Percentiles rank a stretch among this genome's conserved stretches.
Conservation (phyloP, 2,113 vertebrate species). For the Empidonax traillii region DNA sequence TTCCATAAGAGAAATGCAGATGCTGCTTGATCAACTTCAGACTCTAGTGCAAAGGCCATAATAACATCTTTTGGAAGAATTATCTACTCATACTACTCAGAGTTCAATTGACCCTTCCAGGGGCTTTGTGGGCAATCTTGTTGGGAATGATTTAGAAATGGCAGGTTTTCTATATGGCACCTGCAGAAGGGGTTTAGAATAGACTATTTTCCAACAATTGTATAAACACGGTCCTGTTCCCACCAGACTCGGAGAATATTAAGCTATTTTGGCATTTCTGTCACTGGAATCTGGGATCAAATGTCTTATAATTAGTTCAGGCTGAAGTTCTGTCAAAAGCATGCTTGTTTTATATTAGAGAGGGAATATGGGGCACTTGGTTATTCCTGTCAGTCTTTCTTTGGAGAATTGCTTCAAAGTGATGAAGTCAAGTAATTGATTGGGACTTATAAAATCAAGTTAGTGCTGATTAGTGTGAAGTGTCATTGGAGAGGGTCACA, state of each 20-base stretch:
- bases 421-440: not conserved
- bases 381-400: not conserved
- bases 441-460: not conserved
- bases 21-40: not conserved
- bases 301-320: not conserved
- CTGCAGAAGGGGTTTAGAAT: not conserved
- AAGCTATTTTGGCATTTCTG: not conserved
- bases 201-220: not conserved
- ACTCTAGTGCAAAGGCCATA: not conserved
- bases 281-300: not conserved
- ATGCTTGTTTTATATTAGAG: not conserved
- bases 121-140: not conserved
- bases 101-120: not conserved
- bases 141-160: not conserved
- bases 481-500: not conserved
- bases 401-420: not conserved
- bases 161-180: not conserved
- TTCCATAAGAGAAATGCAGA: not conserved
- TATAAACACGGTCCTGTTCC: not conserved
- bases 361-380: not conserved
- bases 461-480: not conserved
- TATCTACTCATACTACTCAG: accelerated
- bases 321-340: not conserved
- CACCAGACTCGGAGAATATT: not conserved
- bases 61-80: not conserved